Percentiles rank a stretch among this genome's conserved stretches.
phyloP scores from a whole-genome alignment of 2,797 vertebrate genomes.

The Lepus oiostolus region DNA sequence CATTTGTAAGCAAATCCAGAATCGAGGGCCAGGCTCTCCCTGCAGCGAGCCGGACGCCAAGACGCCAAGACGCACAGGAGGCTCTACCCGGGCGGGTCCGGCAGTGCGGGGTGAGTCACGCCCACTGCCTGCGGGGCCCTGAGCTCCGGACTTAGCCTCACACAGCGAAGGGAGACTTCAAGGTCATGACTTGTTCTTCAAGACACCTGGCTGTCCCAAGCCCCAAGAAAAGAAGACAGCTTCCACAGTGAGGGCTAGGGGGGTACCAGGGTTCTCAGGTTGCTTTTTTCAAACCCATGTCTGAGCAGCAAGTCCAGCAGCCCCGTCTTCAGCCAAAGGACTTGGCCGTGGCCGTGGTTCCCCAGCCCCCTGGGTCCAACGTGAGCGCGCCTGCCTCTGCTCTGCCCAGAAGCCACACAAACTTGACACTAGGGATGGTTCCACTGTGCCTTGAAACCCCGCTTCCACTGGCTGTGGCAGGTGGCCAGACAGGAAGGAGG shows the following conservation, averaged over 20 bases:
- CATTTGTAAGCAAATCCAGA: neutral
- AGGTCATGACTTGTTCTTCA: neutral
- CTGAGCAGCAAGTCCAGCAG: neutral
- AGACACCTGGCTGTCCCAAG: neutral
- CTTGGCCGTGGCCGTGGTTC: neutral
- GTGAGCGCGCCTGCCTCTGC: neutral
- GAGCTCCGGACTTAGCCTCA: neutral
- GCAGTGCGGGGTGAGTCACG: neutral
- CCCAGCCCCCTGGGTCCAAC: too few species aligned
- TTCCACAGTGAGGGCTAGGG: neutral
- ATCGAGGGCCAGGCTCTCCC: neutral
- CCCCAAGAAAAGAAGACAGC: neutral
- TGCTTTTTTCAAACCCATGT: neutral
- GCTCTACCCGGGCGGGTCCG: neutral
- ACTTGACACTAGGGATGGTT: neutral
- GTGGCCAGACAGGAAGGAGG: neutral
- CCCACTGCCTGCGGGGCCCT: neutral
- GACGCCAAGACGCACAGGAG: neutral
- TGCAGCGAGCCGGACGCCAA: neutral
- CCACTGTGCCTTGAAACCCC: neutral
- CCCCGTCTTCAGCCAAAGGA: neutral
- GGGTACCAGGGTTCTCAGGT: neutral
- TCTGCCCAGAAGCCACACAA: neutral
- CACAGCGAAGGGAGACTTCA: neutral
- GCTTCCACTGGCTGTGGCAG: neutral